Evolutionary conservation across 2,888 invertebrate species (phyloP).

Genomic region (Acanthopleura granulata): DNA sequence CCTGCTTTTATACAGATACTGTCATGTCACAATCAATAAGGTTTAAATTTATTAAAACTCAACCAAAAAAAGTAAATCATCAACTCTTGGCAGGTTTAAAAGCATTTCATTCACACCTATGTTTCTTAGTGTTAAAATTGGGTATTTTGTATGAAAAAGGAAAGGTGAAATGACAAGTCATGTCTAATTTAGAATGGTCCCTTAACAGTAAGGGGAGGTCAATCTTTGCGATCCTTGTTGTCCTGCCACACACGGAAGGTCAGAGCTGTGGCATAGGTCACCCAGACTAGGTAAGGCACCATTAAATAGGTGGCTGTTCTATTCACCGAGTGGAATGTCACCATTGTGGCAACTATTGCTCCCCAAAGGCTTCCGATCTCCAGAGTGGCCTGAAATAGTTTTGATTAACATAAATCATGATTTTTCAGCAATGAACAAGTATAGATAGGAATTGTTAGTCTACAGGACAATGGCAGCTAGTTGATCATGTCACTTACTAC

Average conservation of each 20-base stretch:
- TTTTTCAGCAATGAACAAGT: too few species aligned
- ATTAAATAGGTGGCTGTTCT: constrained; percentile 78
- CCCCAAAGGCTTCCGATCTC: constrained; percentile 53
- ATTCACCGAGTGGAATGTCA: constrained; percentile 72
- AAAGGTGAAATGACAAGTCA: too few species aligned
- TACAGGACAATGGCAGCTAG: background rate
- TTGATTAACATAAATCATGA: background rate
- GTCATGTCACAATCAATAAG: too few species aligned
- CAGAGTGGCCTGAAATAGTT: constrained; percentile 48
- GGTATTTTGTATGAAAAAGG: too few species aligned
- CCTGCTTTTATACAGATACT: too few species aligned
- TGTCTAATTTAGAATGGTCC: too few species aligned
- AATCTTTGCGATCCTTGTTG: constrained; percentile 41
- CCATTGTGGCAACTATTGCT: constrained; percentile 52
- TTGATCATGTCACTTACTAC: background rate
- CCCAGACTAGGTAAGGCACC: constrained; percentile 83
- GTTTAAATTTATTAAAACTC: too few species aligned
- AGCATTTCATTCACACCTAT: too few species aligned
- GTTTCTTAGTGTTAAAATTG: too few species aligned
- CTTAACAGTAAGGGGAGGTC: background rate
- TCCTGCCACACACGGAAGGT: constrained; percentile 73
- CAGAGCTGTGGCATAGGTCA: constrained; percentile 78
- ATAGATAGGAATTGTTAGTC: too few species aligned
- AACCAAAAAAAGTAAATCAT: too few species aligned
- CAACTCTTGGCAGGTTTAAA: too few species aligned